A percentile compares a stretch with the other conserved stretches of the same genome.
Evolutionary conservation across 2,113 vertebrate species (phyloP).

Genomic region (Pleuronectes platessa): DNA sequence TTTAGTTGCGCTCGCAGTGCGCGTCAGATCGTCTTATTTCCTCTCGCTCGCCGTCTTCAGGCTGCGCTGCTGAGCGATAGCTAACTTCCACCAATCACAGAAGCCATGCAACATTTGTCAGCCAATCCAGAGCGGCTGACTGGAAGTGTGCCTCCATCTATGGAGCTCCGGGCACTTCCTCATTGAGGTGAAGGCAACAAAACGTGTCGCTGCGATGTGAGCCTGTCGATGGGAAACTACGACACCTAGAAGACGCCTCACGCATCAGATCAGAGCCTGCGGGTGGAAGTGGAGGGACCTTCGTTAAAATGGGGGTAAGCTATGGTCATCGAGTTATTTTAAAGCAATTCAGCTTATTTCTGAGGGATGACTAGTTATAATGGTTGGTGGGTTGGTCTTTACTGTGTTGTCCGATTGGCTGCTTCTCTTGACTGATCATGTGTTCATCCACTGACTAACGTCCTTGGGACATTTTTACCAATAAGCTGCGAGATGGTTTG

Average conservation of each 20-base stretch:
- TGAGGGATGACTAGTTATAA: slow-evolving; percentile 35
- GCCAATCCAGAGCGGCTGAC: slow-evolving; percentile 58
- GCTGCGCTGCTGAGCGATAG: slow-evolving; percentile 25
- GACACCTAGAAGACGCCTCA: background rate
- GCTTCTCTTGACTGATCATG: background rate
- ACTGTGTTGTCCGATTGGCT: slow-evolving; percentile 50
- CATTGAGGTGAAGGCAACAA: slow-evolving; percentile 50
- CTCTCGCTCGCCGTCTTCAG: slow-evolving; percentile 62
- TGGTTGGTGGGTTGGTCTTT: slow-evolving; percentile 12
- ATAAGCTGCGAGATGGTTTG: background rate
- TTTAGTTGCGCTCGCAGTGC: background rate
- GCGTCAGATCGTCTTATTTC: background rate
- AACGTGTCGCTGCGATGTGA: slow-evolving; percentile 63
- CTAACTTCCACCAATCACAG: slow-evolving; percentile 64
- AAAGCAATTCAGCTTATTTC: slow-evolving; percentile 1
- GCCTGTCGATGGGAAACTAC: background rate
- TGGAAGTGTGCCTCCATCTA: slow-evolving; percentile 37
- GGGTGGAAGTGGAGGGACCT: background rate
- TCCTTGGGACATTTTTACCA: slow-evolving; percentile 4
- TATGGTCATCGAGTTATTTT: background rate
- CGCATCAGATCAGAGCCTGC: background rate
- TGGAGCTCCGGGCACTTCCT: slow-evolving; percentile 58
- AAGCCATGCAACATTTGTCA: background rate
- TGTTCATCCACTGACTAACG: slow-evolving; percentile 9
- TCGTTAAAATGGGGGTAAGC: slow-evolving; percentile 67